phyloP scores from a whole-genome alignment of 2,113 vertebrate species.

The Bungarus multicinctus region DNA sequence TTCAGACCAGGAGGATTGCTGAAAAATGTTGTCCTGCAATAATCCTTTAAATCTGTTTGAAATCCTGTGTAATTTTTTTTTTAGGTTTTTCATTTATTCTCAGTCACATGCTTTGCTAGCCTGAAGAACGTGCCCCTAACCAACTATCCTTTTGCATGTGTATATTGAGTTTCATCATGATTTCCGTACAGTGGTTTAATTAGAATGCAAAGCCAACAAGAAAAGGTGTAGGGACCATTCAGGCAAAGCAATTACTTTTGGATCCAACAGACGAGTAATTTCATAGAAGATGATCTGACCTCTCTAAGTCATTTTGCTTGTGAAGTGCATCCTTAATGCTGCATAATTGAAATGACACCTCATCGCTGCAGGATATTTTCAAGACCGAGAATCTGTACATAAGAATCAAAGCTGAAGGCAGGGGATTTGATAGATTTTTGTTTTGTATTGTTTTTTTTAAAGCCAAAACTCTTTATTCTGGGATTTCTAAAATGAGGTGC shows the following conservation, averaged over 20 bases:
- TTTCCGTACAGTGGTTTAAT: constrained; percentile 7
- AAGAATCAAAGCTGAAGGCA: background rate
- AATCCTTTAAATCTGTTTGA: constrained; percentile 29
- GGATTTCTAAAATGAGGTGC: background rate
- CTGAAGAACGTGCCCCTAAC: background rate
- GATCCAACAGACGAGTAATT: background rate
- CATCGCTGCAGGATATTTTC: background rate
- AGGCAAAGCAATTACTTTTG: constrained; percentile 8
- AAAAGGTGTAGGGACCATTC: background rate
- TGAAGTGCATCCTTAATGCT: background rate
- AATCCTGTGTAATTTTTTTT: constrained; percentile 34
- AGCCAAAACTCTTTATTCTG: background rate
- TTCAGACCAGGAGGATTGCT: constrained; percentile 13
- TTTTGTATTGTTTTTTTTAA: background rate
- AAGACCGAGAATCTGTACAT: background rate
- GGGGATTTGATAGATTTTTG: background rate
- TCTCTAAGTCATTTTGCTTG: background rate
- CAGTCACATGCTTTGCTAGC: constrained; percentile 1
- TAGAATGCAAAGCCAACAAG: constrained; percentile 8
- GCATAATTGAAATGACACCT: background rate
- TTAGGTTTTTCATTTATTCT: background rate
- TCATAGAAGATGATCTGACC: background rate
- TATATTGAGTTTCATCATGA: background rate
- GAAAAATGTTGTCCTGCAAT: background rate
- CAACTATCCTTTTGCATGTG: background rate